A percentile compares a stretch with the other conserved stretches of the same genome.
Evolutionary conservation across 2,888 invertebrate species (phyloP).

Genomic region (Torymus texanus): DNA sequence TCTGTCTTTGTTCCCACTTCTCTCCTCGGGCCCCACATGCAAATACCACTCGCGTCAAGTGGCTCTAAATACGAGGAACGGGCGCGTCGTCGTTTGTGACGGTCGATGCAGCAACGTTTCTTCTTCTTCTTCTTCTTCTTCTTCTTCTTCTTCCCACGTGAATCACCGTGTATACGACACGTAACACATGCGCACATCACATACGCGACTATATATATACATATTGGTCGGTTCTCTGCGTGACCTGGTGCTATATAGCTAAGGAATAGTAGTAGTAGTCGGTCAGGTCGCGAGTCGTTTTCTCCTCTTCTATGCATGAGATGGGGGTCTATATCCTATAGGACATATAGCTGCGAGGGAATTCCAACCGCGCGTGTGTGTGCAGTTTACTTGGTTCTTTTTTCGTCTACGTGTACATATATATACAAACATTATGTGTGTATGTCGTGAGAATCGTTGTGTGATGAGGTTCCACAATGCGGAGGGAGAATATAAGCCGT

Average conservation of each 20-base stretch:
- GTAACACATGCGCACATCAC: too few relatives aligned
- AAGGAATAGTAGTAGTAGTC: neutral
- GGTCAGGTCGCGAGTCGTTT: constrained; percentile 13
- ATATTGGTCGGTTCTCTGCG: too few relatives aligned
- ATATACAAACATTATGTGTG: neutral
- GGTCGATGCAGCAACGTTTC: neutral
- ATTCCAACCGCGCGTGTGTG: neutral
- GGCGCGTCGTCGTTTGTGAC: neutral
- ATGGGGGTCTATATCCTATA: neutral
- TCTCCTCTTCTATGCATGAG: constrained; percentile 1
- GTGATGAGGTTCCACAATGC: too few relatives aligned
- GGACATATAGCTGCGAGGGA: neutral
- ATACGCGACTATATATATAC: too few relatives aligned
- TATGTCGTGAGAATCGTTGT: too few relatives aligned
- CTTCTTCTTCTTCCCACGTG: constrained; percentile 34
- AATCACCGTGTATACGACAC: constrained; percentile 24
- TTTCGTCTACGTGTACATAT: neutral
- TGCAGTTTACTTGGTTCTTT: neutral
- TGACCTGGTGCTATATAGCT: too few relatives aligned
- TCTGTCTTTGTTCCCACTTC: too few relatives aligned
- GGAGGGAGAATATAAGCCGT: too few relatives aligned
- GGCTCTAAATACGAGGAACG: constrained; percentile 9
- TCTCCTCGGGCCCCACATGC: too few relatives aligned
- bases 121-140: too few relatives aligned
- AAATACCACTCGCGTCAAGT: constrained; percentile 6